phyloP scores from a whole-genome alignment of 1,140 invertebrate genomes.

The Lasioglossum baleicum region DNA sequence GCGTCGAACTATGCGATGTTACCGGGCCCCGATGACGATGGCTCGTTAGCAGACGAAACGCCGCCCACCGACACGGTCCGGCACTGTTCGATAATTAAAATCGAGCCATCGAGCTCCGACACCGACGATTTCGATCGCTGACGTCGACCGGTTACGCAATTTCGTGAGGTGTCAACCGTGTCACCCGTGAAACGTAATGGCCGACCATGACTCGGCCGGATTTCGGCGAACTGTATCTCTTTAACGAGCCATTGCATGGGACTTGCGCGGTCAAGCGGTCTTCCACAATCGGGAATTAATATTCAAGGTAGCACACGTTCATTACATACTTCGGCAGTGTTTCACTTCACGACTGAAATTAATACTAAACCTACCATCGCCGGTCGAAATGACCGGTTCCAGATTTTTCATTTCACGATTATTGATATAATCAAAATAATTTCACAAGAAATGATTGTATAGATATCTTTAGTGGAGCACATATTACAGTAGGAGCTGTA shows the following conservation, averaged over 20 bases:
- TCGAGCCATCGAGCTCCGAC: neutral
- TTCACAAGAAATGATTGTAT: no score
- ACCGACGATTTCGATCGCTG: conserved; percentile 21
- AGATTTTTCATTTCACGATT: no score
- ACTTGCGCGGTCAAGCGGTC: neutral
- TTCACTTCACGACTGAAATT: no score
- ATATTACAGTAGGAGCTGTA: no score
- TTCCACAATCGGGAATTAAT: no score
- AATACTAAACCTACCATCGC: no score
- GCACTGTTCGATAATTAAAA: conserved; percentile 59
- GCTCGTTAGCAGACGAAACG: conserved; percentile 64
- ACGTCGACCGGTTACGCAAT: conserved; percentile 37
- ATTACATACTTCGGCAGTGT: no score
- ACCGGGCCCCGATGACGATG: conserved; percentile 41
- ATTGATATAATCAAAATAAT: no score
- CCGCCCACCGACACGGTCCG: conserved; percentile 46
- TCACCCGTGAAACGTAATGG: conserved; percentile 10
- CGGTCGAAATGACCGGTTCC: no score
- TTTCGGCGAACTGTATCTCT: neutral
- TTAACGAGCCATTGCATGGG: neutral
- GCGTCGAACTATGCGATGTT: conserved; percentile 25
- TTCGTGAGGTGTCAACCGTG: conserved; percentile 38
- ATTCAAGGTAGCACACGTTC: no score
- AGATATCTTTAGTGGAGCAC: no score
- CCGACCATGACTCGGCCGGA: conserved; percentile 1